phyloP scores from a whole-genome alignment of 2,797 vertebrate species.

The Pseudochaenichthys georgianus region DNA sequence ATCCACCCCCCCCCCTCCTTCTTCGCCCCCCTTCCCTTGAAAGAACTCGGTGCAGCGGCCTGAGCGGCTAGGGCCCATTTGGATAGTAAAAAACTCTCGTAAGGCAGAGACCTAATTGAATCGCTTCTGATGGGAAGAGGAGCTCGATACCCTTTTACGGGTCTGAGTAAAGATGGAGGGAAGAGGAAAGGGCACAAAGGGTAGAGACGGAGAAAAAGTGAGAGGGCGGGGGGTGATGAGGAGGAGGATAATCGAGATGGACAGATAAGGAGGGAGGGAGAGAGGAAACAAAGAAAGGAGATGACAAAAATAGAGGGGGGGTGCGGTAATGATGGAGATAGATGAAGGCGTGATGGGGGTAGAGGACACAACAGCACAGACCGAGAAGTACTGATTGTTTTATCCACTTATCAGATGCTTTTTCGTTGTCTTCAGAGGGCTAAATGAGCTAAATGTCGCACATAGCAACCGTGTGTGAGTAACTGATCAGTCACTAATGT shows the following conservation, averaged over 20 bases:
- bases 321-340: conserved; percentile 46
- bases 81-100: conserved; percentile 64
- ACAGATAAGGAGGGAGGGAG: conserved; percentile 69
- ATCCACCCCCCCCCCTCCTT: not conserved
- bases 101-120: conserved; percentile 76
- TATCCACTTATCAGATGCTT: conserved; percentile 51
- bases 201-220: conserved; percentile 49
- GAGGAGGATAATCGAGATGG: conserved; percentile 74
- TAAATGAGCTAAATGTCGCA: conserved; percentile 41
- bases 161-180: conserved; percentile 71
- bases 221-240: conserved; percentile 46
- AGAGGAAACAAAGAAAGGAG: conserved; percentile 66
- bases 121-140: conserved; percentile 73
- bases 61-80: conserved; percentile 66
- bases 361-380: conserved; percentile 27
- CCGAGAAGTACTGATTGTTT: conserved; percentile 36
- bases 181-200: conserved; percentile 62
- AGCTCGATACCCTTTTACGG: conserved; percentile 74
- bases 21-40: conserved; percentile 25
- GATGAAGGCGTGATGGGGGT: conserved; percentile 27
- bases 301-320: conserved; percentile 61
- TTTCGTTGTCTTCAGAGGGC: conserved; percentile 23
- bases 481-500: conserved; percentile 57
- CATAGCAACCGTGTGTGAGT: conserved; percentile 9
- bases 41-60: conserved; percentile 53